Evolutionary conservation across 2,113 vertebrate species (phyloP).

Genomic region (Hystrix brachyura): DNA sequence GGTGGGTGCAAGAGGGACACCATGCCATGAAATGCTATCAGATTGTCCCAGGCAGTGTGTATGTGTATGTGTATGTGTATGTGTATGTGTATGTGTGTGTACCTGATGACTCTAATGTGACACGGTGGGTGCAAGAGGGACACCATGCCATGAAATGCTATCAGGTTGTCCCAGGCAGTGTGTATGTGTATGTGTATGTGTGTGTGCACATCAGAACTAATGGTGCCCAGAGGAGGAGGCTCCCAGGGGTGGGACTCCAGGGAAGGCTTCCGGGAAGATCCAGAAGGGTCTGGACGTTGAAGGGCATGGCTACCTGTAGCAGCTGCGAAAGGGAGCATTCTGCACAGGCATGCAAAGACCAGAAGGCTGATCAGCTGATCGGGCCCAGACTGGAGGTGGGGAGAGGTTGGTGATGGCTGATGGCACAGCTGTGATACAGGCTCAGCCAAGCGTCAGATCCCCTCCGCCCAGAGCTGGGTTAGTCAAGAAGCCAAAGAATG

Average conservation of each 20-base stretch:
- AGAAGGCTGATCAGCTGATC: not conserved
- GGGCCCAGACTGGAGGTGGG: not conserved
- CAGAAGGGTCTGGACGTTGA: not conserved
- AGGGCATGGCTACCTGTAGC: not conserved
- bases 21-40: not conserved
- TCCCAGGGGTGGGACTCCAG: not conserved
- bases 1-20: not conserved
- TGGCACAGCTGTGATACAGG: not conserved
- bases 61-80: not conserved
- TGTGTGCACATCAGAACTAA: not conserved
- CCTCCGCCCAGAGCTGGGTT: not conserved
- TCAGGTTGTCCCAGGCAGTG: not conserved
- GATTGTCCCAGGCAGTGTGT: no score
- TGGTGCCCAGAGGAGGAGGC: not conserved
- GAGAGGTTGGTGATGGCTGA: not conserved
- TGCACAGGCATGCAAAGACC: not conserved
- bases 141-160: not conserved
- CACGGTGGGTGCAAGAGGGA: not conserved
- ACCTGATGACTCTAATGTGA: not conserved
- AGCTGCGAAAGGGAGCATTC: not conserved
- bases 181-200: not conserved
- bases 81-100: fast-evolving
- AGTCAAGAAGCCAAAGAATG: not conserved
- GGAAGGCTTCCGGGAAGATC: constrained; percentile 2
- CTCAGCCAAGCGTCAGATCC: not conserved